Conservation (phyloP, 2,797 vertebrate species). For the Peromyscus attwateri region DNA sequence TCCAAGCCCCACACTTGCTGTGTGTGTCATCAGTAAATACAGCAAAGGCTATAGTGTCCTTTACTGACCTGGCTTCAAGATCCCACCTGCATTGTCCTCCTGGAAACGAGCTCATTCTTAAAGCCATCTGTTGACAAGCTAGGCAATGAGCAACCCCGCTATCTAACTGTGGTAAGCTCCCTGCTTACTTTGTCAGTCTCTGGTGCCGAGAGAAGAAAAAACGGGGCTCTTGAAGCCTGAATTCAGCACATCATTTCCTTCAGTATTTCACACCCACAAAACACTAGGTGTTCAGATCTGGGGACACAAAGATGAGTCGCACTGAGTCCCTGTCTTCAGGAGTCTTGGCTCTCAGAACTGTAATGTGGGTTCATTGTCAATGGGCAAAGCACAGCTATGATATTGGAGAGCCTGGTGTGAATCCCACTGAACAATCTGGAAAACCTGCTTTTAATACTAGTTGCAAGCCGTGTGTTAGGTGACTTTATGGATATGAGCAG, state of each 20-base stretch:
- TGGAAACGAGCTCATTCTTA: neutral
- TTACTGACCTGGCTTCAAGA: neutral
- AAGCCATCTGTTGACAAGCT: conserved; percentile 19
- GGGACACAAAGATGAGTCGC: neutral
- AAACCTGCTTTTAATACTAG: neutral
- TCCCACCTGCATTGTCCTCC: neutral
- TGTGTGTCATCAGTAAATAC: neutral
- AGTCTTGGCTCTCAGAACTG: neutral
- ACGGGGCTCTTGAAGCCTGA: neutral
- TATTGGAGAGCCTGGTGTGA: neutral
- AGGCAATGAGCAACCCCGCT: neutral
- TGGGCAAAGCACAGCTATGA: neutral
- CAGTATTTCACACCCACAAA: neutral
- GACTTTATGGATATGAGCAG: neutral
- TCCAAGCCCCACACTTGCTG: fast-evolving
- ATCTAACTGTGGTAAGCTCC: neutral
- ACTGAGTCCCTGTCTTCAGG: neutral
- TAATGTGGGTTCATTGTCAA: neutral
- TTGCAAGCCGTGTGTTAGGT: neutral
- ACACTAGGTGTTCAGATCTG: neutral
- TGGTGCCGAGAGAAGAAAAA: neutral
- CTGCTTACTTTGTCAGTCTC: neutral
- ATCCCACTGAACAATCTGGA: neutral
- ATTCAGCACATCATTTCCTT: neutral
- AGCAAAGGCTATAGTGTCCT: neutral